These are phyloP conservation scores for Drosophila ananassae DNA, from an alignment of 1,140 invertebrate genomes.

Conservation along the genomic window DNA sequence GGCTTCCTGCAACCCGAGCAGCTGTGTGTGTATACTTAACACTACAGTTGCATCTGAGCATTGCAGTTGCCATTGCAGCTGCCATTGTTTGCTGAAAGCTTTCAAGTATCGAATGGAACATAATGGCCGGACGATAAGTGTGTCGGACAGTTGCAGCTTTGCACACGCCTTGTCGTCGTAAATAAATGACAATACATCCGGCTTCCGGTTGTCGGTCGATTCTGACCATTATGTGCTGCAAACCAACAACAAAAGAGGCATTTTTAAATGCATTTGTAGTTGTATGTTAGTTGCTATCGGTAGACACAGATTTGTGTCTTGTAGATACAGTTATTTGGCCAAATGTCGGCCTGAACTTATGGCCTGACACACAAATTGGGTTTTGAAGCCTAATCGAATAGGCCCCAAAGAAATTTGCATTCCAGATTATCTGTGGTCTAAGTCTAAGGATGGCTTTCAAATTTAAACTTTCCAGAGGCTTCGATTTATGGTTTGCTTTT, in stretches of 20 bases:
- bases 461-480: neutral
- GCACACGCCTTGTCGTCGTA: constrained; percentile 33
- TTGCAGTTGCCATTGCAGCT: constrained; percentile 23
- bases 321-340: neutral
- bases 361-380: constrained; percentile 24
- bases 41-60: neutral
- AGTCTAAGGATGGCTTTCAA: neutral
- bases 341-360: constrained; percentile 25
- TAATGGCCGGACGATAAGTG: constrained; percentile 42
- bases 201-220: constrained; percentile 27
- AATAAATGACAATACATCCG: constrained; percentile 61
- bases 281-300: neutral
- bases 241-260: constrained; percentile 1
- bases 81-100: constrained; percentile 42
- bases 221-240: constrained; percentile 18
- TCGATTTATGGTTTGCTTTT: neutral
- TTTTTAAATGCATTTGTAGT: constrained; percentile 34
- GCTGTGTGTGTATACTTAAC: constrained; percentile 1
- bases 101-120: constrained; percentile 39
- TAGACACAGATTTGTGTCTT: constrained; percentile 23
- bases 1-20: constrained; percentile 30
- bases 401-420: constrained; percentile 26
- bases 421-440: neutral
- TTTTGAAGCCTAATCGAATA: constrained; percentile 7
- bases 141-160: constrained; percentile 49